Evolutionary conservation across 1,140 invertebrate genomes (phyloP).

Genomic region (Saccostrea glomerata): DNA sequence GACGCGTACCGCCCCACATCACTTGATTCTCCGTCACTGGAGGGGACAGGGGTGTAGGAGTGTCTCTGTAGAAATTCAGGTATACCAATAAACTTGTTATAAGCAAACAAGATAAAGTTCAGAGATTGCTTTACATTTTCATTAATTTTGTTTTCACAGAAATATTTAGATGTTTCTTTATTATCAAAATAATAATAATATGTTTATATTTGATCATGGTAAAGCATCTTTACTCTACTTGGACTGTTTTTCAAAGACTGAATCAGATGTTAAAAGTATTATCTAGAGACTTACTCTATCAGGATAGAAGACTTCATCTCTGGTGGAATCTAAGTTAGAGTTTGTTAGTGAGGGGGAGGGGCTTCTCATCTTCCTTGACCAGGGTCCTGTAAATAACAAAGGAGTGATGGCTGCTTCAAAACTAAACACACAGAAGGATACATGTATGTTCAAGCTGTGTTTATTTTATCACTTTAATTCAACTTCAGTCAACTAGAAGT

Average conservation of each 20-base stretch:
- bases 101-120: not conserved
- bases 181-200: not conserved
- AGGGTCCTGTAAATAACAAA: not conserved
- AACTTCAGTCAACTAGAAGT: too few species aligned
- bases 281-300: not conserved
- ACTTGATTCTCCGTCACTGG: conserved; percentile 1
- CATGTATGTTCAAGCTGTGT: too few species aligned
- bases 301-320: not conserved
- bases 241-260: too few species aligned
- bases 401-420: too few species aligned
- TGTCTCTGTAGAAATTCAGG: not conserved
- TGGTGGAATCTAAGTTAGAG: not conserved
- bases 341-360: not conserved
- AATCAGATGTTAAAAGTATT: not conserved
- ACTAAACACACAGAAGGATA: too few species aligned
- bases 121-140: not conserved
- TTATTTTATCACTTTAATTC: too few species aligned
- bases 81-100: too few species aligned
- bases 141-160: not conserved
- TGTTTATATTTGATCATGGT: too few species aligned
- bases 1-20: not conserved
- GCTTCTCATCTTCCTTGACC: conserved; percentile 1
- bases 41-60: not conserved
- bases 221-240: too few species aligned
- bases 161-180: not conserved